Evolutionary conservation across 2,797 vertebrate genomes (phyloP), one percentile per base, ranked within the genome.

Genomic region (Chlorospingus semifuscus): DNA sequence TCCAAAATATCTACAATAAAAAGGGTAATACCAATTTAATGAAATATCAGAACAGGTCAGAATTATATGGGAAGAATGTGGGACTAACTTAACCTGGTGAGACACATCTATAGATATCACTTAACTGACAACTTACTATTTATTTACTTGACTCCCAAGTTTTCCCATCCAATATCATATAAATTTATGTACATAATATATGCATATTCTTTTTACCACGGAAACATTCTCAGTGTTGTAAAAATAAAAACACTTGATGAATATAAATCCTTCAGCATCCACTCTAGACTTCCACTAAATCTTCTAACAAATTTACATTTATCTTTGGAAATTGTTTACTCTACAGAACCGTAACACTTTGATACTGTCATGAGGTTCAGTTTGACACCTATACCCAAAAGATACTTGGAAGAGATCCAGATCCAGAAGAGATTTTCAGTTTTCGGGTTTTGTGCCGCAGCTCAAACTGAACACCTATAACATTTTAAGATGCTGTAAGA

Each of bases 11-110:
- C 21, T 75, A 88, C 41, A 83, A 68, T 77, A 85, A 91, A 94
- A 82, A 94, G 14, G 44, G 37, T n/a, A 89, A 87, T 34, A 93
- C 18, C 53, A 86, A 50, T 50, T 44, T 46, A 78, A n/a, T 42
- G 50, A 86, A 91, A 34, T 65, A 84, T 90, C 63, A 47, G 76
- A 96, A 86, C 57, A 56, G 57, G 83, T 87, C 55, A 80, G 81
- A 97, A 91, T 76, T 83, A 78, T 69, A 83, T 13, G 20, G 86
- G 60, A 97, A 94, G 80, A 96, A 87, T 46, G 46, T 87, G 66
- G 80, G 65, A 86, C 52, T 89, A 69, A 79, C 49, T 83, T 71
- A 69, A 71, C 30, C 76, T 91, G 74, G 52, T 50, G 41, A 85
- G 70, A 94, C 27, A 93, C 22, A 89, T 16, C 23, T 64, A 72